These are phyloP conservation scores for Sula dactylatra DNA, from an alignment of 2,113 vertebrate species.

Conservation along the genomic window DNA sequence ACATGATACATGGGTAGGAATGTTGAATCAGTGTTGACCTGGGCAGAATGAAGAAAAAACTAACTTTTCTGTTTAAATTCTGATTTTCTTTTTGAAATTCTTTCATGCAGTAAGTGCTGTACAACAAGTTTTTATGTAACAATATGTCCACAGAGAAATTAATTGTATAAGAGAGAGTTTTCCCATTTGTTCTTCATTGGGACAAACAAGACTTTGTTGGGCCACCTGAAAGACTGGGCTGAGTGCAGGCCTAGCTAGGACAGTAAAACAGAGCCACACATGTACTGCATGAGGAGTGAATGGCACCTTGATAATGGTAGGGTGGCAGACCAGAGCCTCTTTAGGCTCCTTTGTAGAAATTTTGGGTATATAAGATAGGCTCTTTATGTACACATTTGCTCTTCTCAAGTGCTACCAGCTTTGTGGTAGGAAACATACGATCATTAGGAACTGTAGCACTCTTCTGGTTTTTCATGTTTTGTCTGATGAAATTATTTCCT, in stretches of 20 bases:
- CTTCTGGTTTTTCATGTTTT: background rate
- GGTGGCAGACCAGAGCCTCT: background rate
- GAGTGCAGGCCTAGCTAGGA: background rate
- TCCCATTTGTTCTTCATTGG: background rate
- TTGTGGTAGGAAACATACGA: background rate
- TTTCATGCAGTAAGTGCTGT: background rate
- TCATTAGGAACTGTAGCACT: background rate
- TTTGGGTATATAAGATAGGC: background rate
- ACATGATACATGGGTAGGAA: background rate
- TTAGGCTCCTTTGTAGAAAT: background rate
- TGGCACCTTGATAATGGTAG: background rate
- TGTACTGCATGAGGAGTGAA: rapidly evolving
- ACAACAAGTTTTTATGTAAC: background rate
- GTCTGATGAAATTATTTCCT: background rate
- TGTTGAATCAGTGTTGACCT: background rate
- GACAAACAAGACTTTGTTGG: background rate
- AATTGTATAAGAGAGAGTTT: background rate
- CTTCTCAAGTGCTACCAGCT: background rate
- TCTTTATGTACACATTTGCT: background rate
- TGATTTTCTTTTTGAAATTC: rapidly evolving
- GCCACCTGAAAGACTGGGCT: background rate
- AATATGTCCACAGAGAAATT: background rate
- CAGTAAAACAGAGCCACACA: rapidly evolving
- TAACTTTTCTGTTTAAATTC: background rate
- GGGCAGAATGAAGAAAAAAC: background rate